Percentiles rank a stretch among this genome's conserved stretches.
Conservation (phyloP, 2,888 invertebrate genomes). For the Drosophila demipolita region DNA sequence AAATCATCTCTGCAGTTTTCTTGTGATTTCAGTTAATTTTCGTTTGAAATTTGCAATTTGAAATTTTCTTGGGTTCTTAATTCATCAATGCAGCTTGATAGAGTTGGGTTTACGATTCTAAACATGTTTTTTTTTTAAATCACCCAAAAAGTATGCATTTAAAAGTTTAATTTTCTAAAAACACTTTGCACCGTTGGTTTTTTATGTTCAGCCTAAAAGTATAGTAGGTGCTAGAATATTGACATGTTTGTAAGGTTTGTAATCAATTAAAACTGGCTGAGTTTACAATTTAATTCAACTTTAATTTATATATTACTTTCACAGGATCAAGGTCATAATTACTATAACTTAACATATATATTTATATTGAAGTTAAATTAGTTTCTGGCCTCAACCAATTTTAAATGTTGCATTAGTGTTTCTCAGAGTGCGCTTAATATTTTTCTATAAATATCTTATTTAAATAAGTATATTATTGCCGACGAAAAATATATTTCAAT, state of each 20-base stretch:
- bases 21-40: no score
- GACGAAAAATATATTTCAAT: background rate
- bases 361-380: background rate
- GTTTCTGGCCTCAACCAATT: background rate
- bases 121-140: background rate
- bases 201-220: background rate
- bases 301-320: background rate
- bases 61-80: no score
- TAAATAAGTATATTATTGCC: background rate
- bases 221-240: background rate
- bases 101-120: background rate
- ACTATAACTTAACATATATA: background rate
- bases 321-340: background rate
- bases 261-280: background rate
- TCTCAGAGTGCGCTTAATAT: fast-evolving
- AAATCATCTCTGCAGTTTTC: no score
- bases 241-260: background rate
- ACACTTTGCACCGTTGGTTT: background rate
- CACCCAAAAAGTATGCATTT: background rate
- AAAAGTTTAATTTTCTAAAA: background rate
- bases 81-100: background rate
- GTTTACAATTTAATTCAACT: background rate
- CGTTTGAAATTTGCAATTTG: no score
- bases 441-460: background rate
- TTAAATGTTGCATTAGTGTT: no score